These are phyloP conservation scores for Lycorma delicatula DNA, from an alignment of 1,140 invertebrate genomes.

Conservation along the genomic window DNA sequence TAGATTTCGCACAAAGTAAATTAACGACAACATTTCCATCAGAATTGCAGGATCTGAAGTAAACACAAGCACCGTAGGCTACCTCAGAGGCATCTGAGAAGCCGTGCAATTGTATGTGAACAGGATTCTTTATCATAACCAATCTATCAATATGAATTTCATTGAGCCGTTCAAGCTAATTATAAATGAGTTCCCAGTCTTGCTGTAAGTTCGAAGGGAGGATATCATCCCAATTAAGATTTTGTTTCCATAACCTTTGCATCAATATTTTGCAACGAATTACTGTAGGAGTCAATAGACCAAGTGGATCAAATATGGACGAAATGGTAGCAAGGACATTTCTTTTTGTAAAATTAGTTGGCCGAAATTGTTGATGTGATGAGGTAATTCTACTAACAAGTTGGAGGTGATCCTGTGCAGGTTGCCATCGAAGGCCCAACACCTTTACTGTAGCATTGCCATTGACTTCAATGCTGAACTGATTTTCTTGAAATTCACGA, in stretches of 20 bases:
- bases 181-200: too few species aligned
- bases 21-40: too few species aligned
- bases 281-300: background rate
- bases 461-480: background rate
- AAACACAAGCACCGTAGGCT: too few species aligned
- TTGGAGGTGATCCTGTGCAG: background rate
- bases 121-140: too few species aligned
- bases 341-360: background rate
- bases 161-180: too few species aligned
- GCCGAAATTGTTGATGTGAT: background rate
- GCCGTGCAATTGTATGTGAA: too few species aligned
- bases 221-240: conserved; percentile 28
- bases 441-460: background rate
- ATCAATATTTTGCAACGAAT: background rate
- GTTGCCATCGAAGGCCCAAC: background rate
- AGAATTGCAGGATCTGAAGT: too few species aligned
- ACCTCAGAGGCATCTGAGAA: too few species aligned
- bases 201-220: too few species aligned
- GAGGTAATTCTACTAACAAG: background rate
- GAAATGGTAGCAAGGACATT: background rate
- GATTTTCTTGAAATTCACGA: background rate
- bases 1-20: too few species aligned
- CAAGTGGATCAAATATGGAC: background rate
- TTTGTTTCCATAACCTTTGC: conserved; percentile 17
- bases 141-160: too few species aligned